These are phyloP conservation scores for Epinephelus awoara DNA, from an alignment of 2,797 vertebrate species.

Conservation along the genomic window DNA sequence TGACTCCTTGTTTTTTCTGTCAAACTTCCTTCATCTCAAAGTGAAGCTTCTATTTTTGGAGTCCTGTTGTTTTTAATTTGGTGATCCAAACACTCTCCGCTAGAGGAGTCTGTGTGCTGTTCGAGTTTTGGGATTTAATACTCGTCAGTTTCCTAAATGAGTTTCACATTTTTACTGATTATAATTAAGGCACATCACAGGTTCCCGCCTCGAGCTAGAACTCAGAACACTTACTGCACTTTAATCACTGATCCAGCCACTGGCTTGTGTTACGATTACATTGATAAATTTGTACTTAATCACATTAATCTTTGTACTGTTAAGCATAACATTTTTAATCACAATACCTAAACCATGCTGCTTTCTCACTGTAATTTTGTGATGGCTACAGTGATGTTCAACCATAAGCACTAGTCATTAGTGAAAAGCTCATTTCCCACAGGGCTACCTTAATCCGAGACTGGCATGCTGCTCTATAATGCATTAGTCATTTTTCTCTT, in stretches of 20 bases:
- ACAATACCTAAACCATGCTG: conserved; percentile 11
- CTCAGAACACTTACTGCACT: not conserved
- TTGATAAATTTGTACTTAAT: not conserved
- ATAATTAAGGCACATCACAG: conserved; percentile 11
- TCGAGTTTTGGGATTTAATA: not conserved
- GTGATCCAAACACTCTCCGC: not conserved
- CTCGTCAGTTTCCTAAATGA: conserved; percentile 11
- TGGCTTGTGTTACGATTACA: not conserved
- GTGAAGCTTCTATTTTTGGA: conserved; percentile 9
- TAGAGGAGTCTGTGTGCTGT: not conserved
- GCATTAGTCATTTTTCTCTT: conserved; percentile 24
- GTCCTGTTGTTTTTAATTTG: not conserved
- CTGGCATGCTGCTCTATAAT: conserved; percentile 45
- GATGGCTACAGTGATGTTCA: conserved; percentile 38
- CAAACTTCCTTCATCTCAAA: conserved; percentile 7
- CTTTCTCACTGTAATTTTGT: conserved; percentile 23
- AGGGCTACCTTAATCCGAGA: conserved; percentile 49
- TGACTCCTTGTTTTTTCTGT: not conserved
- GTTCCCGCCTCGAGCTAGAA: conserved; percentile 11
- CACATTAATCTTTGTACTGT: not conserved
- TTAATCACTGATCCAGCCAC: not conserved
- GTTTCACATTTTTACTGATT: conserved; percentile 16
- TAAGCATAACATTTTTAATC: not conserved
- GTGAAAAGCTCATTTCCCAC: conserved; percentile 55
- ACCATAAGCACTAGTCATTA: conserved; percentile 46